phyloP scores from a whole-genome alignment of 2,888 invertebrate genomes.

The Tholera decimalis region DNA sequence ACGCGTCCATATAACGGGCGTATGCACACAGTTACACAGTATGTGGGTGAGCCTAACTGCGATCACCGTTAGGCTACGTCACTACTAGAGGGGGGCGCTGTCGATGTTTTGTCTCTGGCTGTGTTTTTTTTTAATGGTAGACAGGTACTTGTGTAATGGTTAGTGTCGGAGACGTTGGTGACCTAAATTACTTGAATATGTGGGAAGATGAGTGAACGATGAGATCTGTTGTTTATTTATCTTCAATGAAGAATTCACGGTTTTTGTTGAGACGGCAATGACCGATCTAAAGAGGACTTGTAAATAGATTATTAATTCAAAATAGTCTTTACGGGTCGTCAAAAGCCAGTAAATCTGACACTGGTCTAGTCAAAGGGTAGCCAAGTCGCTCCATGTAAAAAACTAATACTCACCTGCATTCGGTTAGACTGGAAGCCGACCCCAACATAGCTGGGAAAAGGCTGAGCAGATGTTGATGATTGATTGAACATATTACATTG shows the following conservation, averaged over 20 bases:
- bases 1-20: slow-evolving; percentile 87
- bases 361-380: too few relatives aligned
- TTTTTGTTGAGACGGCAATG: not conserved
- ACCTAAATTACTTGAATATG: not conserved
- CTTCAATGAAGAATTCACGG: not conserved
- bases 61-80: slow-evolving; percentile 86
- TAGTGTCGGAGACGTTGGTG: slow-evolving; percentile 19
- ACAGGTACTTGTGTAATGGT: slow-evolving; percentile 14
- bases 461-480: too few relatives aligned
- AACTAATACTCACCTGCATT: too few relatives aligned
- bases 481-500: not conserved
- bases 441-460: too few relatives aligned
- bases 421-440: too few relatives aligned
- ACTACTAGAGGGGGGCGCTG: slow-evolving; percentile 75
- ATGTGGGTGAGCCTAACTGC: slow-evolving; percentile 90
- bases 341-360: too few relatives aligned
- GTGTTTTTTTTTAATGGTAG: slow-evolving; percentile 4
- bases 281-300: not conserved
- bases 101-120: slow-evolving; percentile 51
- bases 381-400: too few relatives aligned
- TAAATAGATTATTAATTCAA: too few relatives aligned
- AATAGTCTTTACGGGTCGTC: too few relatives aligned
- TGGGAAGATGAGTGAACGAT: not conserved
- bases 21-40: slow-evolving; percentile 86
- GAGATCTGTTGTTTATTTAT: not conserved